Percentiles rank a stretch among this genome's conserved stretches.
Evolutionary conservation across 2,888 invertebrate genomes (phyloP).

Genomic region (Dioctria linearis): DNA sequence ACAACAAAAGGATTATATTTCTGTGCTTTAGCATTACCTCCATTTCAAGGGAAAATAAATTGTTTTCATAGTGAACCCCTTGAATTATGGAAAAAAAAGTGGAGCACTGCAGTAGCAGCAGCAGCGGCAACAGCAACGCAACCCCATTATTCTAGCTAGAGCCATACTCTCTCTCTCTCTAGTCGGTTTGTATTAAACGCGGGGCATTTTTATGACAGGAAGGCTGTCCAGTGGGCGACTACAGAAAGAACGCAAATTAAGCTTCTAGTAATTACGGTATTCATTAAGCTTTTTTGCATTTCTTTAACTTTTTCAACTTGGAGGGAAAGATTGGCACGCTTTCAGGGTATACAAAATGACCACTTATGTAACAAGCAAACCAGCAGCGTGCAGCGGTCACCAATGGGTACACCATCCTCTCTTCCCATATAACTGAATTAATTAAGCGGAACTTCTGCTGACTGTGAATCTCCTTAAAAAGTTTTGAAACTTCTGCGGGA

Average conservation of each 20-base stretch:
- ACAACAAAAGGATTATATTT: constrained; percentile 58
- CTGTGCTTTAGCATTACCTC: constrained; percentile 50
- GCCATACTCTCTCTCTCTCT: neutral
- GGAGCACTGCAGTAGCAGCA: constrained; percentile 32
- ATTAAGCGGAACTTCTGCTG: constrained; percentile 18
- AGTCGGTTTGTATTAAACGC: neutral
- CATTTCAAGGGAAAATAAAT: constrained; percentile 55
- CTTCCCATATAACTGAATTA: neutral
- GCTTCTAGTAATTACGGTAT: constrained; percentile 50
- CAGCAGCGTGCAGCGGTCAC: neutral
- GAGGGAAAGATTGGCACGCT: constrained; percentile 34
- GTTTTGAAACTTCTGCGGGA: constrained; percentile 24
- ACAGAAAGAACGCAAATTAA: constrained; percentile 48
- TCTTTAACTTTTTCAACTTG: constrained; percentile 28
- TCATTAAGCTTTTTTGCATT: constrained; percentile 47
- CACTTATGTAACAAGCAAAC: constrained; percentile 19
- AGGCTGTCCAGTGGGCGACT: constrained; percentile 43
- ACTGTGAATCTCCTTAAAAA: constrained; percentile 5
- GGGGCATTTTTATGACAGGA: constrained; percentile 44
- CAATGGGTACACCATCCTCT: constrained; percentile 7
- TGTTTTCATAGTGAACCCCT: constrained; percentile 56
- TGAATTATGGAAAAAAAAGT: constrained; percentile 52
- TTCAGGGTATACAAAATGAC: constrained; percentile 51
- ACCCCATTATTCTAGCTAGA: constrained; percentile 24
- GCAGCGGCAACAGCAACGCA: constrained; percentile 42